Evolutionary conservation across 2,797 vertebrate species (phyloP).

Genomic region (Karalla daura): DNA sequence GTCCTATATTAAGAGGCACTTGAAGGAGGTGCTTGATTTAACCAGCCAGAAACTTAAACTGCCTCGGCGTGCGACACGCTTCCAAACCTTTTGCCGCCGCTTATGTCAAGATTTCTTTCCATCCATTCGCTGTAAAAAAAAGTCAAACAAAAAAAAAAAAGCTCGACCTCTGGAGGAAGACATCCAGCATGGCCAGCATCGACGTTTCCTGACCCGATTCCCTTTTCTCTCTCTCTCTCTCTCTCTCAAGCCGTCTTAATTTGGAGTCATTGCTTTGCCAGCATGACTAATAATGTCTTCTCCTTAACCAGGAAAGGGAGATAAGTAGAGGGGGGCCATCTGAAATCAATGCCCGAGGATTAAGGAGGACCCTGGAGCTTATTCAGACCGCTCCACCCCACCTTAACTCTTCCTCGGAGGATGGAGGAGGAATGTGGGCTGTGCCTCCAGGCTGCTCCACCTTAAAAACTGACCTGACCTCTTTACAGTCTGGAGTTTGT

Average conservation of each 20-base stretch:
- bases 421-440: constrained; percentile 11
- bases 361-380: constrained; percentile 49
- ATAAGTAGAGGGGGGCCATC: constrained; percentile 62
- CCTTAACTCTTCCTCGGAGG: constrained; percentile 17
- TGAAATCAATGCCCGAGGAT: constrained; percentile 69
- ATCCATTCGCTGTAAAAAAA: constrained; percentile 9
- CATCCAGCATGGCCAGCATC: constrained; percentile 10
- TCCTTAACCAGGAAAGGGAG: constrained; percentile 51
- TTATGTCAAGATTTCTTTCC: constrained; percentile 7
- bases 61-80: constrained; percentile 14
- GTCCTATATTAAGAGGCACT: constrained; percentile 38
- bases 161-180: constrained; percentile 17
- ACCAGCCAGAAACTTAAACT: constrained; percentile 34
- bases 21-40: constrained; percentile 35
- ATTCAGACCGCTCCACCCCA: constrained; percentile 30
- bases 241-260: constrained; percentile 43
- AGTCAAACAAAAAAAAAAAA: no score
- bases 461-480: constrained; percentile 17
- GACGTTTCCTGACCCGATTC: constrained; percentile 29
- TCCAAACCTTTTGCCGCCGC: neutral
- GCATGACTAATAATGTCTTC: constrained; percentile 59
- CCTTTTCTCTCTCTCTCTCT: neutral
- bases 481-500: constrained; percentile 8
- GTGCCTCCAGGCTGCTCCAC: constrained; percentile 30
- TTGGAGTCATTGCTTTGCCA: constrained; percentile 50